Evolutionary conservation across 2,888 invertebrate species (phyloP).

Genomic region (Apamea sordens): DNA sequence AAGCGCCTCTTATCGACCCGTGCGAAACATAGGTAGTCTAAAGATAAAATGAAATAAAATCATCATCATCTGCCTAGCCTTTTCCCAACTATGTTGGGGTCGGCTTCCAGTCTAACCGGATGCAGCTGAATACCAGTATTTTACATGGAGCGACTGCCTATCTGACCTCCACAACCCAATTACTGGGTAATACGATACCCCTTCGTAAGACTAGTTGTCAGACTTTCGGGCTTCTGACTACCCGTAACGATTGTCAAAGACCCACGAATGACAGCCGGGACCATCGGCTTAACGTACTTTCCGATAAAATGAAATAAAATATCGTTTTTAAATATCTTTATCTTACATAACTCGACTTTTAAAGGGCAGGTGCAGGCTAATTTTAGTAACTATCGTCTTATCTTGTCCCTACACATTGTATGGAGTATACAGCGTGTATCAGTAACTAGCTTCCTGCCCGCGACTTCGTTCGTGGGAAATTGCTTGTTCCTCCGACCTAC

Average conservation of each 20-base stretch:
- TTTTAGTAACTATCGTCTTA: conserved; percentile 66
- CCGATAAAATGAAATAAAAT: conserved; percentile 28
- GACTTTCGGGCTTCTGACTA: no score
- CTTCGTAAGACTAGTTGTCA: no score
- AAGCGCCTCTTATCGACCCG: neutral
- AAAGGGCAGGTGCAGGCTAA: conserved; percentile 70
- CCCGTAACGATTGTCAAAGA: no score
- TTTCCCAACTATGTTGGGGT: no score
- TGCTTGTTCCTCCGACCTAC: neutral
- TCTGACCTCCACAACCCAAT: no score
- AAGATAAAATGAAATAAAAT: conserved; percentile 27
- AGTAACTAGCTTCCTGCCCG: neutral
- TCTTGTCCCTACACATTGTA: conserved; percentile 39
- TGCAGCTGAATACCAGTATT: no score
- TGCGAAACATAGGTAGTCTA: neutral
- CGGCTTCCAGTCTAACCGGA: no score
- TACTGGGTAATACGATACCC: no score
- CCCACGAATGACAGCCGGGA: no score
- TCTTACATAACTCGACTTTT: conserved; percentile 55
- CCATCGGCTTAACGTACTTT: no score
- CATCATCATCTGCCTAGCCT: no score
- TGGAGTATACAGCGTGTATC: neutral
- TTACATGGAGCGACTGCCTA: no score
- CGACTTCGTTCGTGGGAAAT: neutral
- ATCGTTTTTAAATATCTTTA: conserved; percentile 45